Evolutionary conservation across 1,140 invertebrate genomes (phyloP).

Genomic region (Chymomyza costata): DNA sequence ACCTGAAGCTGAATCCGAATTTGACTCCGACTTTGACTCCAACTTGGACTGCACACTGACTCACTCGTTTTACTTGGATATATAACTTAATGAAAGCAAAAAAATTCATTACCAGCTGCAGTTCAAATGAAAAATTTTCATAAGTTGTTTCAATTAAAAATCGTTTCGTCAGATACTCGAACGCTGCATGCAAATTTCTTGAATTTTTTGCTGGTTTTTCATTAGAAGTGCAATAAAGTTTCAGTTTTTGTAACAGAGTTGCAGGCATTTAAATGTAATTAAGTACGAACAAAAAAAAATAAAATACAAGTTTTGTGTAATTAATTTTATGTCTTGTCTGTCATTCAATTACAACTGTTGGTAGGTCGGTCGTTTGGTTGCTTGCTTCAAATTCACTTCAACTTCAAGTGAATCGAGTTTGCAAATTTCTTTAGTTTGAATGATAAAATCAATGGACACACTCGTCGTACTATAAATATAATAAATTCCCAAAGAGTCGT

Average conservation of each 20-base stretch:
- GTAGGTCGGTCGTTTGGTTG: too few species aligned
- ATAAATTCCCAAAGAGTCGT: conserved; percentile 6
- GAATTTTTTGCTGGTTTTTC: conserved; percentile 24
- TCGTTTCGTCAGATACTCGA: conserved; percentile 24
- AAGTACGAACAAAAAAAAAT: conserved; percentile 34
- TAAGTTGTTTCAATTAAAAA: conserved; percentile 38
- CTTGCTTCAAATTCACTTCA: too few species aligned
- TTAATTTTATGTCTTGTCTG: conserved; percentile 21
- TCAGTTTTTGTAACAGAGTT: conserved; percentile 2
- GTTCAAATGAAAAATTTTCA: conserved; percentile 55
- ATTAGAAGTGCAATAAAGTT: conserved; percentile 10
- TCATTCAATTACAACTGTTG: too few species aligned
- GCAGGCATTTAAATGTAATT: conserved; percentile 27
- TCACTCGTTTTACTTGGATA: conserved; percentile 13
- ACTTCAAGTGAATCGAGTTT: conserved; percentile 55
- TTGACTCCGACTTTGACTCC: conserved; percentile 5
- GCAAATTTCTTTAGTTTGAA: conserved; percentile 50
- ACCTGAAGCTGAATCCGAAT: conserved; percentile 43
- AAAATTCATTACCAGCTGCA: conserved; percentile 56
- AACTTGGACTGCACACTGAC: too few species aligned
- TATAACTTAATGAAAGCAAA: conserved; percentile 36
- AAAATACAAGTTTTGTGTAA: conserved; percentile 25
- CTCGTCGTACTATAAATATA: too few species aligned
- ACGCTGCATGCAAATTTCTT: too few species aligned
- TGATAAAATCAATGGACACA: conserved; percentile 29